Conservation (phyloP, 2,113 vertebrate genomes). For the Poeciliopsis turrubarensis region DNA sequence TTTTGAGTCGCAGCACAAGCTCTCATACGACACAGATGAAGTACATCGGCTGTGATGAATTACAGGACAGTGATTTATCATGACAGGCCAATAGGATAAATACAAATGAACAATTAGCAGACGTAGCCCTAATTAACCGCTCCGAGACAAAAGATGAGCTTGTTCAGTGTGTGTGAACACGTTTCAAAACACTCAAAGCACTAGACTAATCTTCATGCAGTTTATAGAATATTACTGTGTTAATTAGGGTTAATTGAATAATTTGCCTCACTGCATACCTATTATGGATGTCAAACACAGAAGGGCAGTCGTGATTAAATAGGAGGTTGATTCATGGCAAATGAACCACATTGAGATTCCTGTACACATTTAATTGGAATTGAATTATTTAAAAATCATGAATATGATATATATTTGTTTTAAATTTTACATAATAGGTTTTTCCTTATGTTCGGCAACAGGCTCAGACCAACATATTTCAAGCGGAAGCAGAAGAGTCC, state of each 20-base stretch:
- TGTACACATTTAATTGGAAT: conserved; percentile 13
- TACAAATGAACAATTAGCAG: conserved; percentile 80
- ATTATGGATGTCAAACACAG: conserved; percentile 70
- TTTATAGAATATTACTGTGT: conserved; percentile 70
- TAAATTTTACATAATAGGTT: neutral
- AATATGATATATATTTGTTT: too few species aligned
- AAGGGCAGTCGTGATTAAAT: conserved; percentile 57
- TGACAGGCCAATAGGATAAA: conserved; percentile 73
- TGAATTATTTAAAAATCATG: too few species aligned
- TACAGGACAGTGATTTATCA: conserved; percentile 70
- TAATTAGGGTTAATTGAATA: conserved; percentile 80
- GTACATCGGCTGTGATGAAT: conserved; percentile 63
- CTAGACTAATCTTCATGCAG: conserved; percentile 57
- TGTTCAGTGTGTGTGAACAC: conserved; percentile 65
- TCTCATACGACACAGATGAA: conserved; percentile 74
- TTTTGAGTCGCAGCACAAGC: conserved; percentile 62
- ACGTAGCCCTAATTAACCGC: conserved; percentile 74
- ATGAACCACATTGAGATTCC: conserved; percentile 37
- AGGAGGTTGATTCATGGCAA: conserved; percentile 22
- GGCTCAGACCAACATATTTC: neutral
- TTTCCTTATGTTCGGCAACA: neutral
- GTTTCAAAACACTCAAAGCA: conserved; percentile 53
- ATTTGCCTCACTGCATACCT: conserved; percentile 55
- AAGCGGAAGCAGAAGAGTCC: neutral
- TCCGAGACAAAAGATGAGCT: conserved; percentile 70